Percentiles rank a stretch among this genome's conserved stretches.
Conservation (phyloP, 2,888 invertebrate genomes). For the Cantharis nigra region DNA sequence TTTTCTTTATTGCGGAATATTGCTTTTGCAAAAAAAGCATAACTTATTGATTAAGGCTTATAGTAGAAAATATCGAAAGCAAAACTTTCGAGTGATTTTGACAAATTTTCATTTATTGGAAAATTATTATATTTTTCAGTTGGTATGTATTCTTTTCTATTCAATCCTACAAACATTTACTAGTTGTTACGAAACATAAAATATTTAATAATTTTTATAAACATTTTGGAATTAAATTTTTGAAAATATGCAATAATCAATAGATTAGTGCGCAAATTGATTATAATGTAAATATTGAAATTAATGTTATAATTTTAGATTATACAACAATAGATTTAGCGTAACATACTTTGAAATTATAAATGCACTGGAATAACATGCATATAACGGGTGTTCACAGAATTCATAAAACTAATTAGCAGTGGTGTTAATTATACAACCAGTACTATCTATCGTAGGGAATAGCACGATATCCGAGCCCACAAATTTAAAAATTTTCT, state of each 20-base stretch:
- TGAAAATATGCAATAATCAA: background rate
- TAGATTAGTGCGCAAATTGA: background rate
- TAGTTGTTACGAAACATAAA: background rate
- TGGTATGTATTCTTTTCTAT: no score
- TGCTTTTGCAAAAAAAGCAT: no score
- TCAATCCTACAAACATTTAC: no score
- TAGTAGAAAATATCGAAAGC: no score
- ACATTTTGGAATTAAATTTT: background rate
- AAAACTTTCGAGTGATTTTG: no score
- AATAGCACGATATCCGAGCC: no score
- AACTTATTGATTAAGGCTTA: no score
- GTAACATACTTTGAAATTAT: background rate
- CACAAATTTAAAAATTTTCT: no score
- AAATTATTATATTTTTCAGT: no score
- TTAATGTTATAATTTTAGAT: background rate
- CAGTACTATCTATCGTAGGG: background rate
- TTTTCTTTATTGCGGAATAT: no score
- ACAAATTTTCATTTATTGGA: no score
- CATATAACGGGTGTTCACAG: background rate
- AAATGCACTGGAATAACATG: background rate
- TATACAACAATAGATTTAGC: background rate
- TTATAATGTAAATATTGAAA: background rate
- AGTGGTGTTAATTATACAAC: background rate
- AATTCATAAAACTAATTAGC: background rate
- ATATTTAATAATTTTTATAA: background rate